A percentile compares a stretch with the other conserved stretches of the same genome.
Evolutionary conservation across 2,797 vertebrate genomes (phyloP).

Genomic region (Pteropus rufus): DNA sequence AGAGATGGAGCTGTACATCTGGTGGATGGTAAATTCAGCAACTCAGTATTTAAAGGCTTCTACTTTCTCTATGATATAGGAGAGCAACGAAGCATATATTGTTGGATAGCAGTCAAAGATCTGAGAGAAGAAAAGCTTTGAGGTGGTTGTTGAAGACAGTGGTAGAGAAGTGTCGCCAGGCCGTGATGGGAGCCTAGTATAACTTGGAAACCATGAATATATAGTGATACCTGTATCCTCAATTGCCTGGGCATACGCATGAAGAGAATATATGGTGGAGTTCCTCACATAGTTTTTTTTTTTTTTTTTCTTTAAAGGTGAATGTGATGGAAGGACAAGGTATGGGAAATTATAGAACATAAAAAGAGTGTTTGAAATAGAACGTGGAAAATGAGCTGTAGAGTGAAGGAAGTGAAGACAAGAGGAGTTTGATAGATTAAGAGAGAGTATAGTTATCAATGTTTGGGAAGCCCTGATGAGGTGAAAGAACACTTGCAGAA

Average conservation of each 20-base stretch:
- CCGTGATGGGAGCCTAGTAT: not conserved
- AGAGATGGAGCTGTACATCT: not conserved
- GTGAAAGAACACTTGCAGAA: not conserved
- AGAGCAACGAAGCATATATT: not conserved
- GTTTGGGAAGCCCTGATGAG: not conserved
- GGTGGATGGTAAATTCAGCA: not conserved
- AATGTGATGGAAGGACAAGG: not conserved
- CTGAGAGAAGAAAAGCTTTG: not conserved
- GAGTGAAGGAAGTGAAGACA: slow-evolving; percentile 5
- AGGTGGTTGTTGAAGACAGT: not conserved
- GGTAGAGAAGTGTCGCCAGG: not conserved
- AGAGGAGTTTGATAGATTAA: not conserved
- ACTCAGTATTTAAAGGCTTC: not conserved
- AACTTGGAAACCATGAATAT: not conserved
- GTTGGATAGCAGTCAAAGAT: not conserved
- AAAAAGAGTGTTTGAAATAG: not conserved
- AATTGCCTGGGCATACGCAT: not conserved
- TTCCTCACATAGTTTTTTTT: not conserved
- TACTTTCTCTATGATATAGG: not conserved
- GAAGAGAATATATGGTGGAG: not conserved
- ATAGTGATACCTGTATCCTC: not conserved
- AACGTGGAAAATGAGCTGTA: not conserved
- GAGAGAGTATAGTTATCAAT: not conserved
- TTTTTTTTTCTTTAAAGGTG: not conserved
- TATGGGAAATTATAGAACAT: not conserved